phyloP scores from a whole-genome alignment of 2,888 invertebrate genomes.

The Aelia acuminata region DNA sequence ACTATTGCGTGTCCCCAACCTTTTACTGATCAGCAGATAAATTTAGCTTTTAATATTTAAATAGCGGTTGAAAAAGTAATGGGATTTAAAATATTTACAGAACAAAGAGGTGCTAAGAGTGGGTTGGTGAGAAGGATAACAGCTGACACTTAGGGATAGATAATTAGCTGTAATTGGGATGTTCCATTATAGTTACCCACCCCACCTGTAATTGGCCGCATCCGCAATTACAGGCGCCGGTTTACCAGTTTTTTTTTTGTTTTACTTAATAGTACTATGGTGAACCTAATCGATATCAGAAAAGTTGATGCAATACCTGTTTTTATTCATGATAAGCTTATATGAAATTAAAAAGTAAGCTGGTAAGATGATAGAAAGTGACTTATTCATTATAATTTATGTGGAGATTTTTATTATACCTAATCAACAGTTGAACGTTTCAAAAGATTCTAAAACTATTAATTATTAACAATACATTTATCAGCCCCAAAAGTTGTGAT shows the following conservation, averaged over 20 bases:
- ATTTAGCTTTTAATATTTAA: not conserved
- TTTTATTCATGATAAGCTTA: not conserved
- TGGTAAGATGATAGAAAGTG: no score
- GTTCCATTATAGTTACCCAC: not conserved
- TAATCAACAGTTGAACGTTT: no score
- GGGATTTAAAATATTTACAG: not conserved
- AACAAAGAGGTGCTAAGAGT: not conserved
- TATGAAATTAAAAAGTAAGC: no score
- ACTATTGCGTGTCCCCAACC: not conserved
- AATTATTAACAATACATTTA: no score
- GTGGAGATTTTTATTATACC: no score
- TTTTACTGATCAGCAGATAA: not conserved
- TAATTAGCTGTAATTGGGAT: constrained; percentile 7
- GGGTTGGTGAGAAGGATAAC: not conserved
- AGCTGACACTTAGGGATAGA: not conserved
- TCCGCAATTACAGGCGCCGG: not conserved
- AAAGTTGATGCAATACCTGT: not conserved
- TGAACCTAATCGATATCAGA: not conserved
- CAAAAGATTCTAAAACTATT: no score
- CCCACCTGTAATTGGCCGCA: not conserved
- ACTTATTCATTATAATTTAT: no score
- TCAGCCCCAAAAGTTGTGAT: no score
- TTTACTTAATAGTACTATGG: not conserved
- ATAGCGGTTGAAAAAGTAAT: not conserved
- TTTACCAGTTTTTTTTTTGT: not conserved